A percentile compares a stretch with the other conserved stretches of the same genome.
Evolutionary conservation across 2,797 vertebrate species (phyloP).

Genomic region (Crypturellus tataupa): DNA sequence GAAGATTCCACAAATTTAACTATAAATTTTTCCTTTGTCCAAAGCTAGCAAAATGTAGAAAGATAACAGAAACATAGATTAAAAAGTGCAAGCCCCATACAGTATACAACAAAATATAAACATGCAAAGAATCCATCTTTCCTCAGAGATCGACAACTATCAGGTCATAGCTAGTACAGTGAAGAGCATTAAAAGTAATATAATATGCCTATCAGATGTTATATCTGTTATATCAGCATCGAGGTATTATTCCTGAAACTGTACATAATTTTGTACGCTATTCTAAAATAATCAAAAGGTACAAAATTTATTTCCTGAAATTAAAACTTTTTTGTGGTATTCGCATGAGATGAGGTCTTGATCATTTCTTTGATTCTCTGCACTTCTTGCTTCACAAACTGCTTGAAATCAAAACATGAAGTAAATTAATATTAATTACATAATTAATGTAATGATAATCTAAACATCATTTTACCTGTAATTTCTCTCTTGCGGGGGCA

Average conservation of each 20-base stretch:
- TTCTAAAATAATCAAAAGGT: not conserved
- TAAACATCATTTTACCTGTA: constrained; percentile 84
- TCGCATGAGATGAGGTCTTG: not conserved
- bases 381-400: not conserved
- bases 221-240: not conserved
- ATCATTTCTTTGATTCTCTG: not conserved
- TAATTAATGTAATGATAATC: not conserved
- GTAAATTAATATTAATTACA: not conserved
- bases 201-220: not conserved
- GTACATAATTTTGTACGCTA: not conserved
- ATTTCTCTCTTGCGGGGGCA: constrained; percentile 87
- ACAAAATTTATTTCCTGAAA: not conserved
- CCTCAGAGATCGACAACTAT: not conserved
- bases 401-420: not conserved
- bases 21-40: not conserved
- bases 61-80: not conserved
- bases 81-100: not conserved
- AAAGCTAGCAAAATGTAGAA: not conserved
- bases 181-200: not conserved
- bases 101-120: not conserved
- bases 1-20: not conserved
- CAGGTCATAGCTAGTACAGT: not conserved
- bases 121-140: not conserved
- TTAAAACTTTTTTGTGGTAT: not conserved
- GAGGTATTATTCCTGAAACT: not conserved